phyloP scores from a whole-genome alignment of 2,113 vertebrate species.

The Sceloporus tristichus region DNA sequence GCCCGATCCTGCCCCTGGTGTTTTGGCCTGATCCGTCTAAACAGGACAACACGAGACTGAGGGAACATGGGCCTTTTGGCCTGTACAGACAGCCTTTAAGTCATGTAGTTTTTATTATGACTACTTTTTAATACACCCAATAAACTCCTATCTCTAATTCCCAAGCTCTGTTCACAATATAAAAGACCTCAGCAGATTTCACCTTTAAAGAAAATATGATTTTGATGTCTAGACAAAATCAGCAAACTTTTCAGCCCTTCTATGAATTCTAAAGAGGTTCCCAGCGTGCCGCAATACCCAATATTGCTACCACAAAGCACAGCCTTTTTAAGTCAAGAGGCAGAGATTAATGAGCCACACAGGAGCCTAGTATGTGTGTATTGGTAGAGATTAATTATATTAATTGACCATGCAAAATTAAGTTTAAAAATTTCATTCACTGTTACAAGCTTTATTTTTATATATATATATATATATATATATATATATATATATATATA shows the following conservation, averaged over 20 bases:
- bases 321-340: conserved; percentile 62
- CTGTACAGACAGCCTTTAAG: too few relatives aligned
- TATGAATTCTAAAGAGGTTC: conserved; percentile 17
- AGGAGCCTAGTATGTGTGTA: conserved; percentile 70
- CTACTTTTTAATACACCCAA: neutral
- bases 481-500: too few relatives aligned
- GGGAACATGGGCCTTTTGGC: too few relatives aligned
- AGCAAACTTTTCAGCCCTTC: conserved; percentile 21
- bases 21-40: too few relatives aligned
- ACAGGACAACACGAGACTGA: too few relatives aligned
- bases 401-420: conserved; percentile 46
- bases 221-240: conserved; percentile 38
- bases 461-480: too few relatives aligned
- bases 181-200: neutral
- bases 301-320: conserved; percentile 49
- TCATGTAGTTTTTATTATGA: too few relatives aligned
- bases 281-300: conserved; percentile 27
- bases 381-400: conserved; percentile 68
- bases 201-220: conserved; percentile 3
- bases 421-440: conserved; percentile 53
- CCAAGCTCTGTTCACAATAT: neutral
- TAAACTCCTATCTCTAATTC: neutral
- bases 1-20: too few relatives aligned
- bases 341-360: conserved; percentile 62
- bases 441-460: conserved; percentile 29